A percentile compares a stretch with the other conserved stretches of the same genome.
These are phyloP conservation scores for Globodera ellingtonae DNA, from an alignment of 1,140 invertebrate genomes.

Conservation along the genomic window DNA sequence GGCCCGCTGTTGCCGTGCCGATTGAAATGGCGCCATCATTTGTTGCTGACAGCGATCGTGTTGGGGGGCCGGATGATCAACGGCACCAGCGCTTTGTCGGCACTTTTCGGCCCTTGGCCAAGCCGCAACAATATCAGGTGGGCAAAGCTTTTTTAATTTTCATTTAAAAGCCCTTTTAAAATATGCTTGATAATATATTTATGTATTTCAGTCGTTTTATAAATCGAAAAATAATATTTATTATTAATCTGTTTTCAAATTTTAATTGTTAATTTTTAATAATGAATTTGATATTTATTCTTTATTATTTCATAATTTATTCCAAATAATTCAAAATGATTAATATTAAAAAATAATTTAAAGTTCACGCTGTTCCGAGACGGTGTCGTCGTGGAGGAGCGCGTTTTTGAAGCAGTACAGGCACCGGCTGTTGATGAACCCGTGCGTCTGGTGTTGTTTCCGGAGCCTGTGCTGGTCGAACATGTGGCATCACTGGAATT, in stretches of 20 bases:
- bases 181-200: too few relatives aligned
- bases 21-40: neutral
- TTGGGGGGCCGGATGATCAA: neutral
- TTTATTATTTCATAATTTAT: too few relatives aligned
- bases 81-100: neutral
- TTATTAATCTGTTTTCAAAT: neutral
- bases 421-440: conserved; percentile 26
- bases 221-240: neutral
- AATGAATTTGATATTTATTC: too few relatives aligned
- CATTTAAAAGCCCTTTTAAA: too few relatives aligned
- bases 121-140: conserved; percentile 1
- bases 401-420: conserved; percentile 26
- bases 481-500: conserved; percentile 53
- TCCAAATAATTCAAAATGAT: neutral
- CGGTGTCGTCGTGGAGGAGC: conserved; percentile 33
- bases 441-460: conserved; percentile 32
- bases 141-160: neutral
- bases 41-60: neutral
- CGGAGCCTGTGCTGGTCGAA: conserved; percentile 50
- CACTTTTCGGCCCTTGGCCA: conserved; percentile 1
- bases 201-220: too few relatives aligned
- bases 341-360: conserved; percentile 11
- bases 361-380: conserved; percentile 36
- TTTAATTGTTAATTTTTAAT: conserved; percentile 4
- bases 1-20: neutral